Evolutionary conservation across 2,797 vertebrate species (phyloP).

Genomic region (Notolabrus celidotus): DNA sequence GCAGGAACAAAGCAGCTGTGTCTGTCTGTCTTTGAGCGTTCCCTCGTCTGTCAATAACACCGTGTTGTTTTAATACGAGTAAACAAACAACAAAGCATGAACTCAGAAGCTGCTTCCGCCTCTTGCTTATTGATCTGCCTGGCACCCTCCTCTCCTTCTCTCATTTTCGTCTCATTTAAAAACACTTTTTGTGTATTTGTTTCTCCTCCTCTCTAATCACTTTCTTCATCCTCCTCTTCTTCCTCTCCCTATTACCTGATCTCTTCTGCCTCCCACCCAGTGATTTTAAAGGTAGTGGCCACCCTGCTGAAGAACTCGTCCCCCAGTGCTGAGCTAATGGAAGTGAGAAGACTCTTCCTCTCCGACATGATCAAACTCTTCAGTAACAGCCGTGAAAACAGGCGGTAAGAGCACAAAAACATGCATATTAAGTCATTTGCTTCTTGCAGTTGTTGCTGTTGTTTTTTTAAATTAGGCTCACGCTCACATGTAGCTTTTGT

Average conservation of each 20-base stretch:
- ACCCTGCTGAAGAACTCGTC: conserved; percentile 97
- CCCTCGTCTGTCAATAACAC: conserved; percentile 49
- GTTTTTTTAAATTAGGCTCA: not conserved
- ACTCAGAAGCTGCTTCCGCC: conserved; percentile 36
- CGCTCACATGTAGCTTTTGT: conserved; percentile 20
- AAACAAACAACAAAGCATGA: conserved; percentile 55
- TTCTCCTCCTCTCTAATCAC: conserved; percentile 15
- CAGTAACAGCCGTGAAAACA: conserved; percentile 98
- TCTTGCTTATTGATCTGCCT: conserved; percentile 43
- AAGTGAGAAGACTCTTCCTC: conserved; percentile 96
- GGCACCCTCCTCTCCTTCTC: conserved; percentile 8
- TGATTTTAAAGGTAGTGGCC: conserved; percentile 99
- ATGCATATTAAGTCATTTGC: not conserved
- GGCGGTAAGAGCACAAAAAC: conserved; percentile 86
- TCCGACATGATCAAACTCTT: conserved; percentile 99
- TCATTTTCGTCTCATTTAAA: conserved; percentile 17
- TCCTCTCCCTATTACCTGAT: not conserved
- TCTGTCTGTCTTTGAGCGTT: conserved; percentile 10
- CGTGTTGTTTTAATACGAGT: conserved; percentile 40
- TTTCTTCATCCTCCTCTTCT: not conserved
- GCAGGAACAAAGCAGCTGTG: not conserved
- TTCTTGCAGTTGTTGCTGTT: not conserved
- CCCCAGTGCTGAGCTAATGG: conserved; percentile 97
- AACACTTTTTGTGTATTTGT: conserved; percentile 12
- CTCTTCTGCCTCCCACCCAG: conserved; percentile 74